Evolutionary conservation across 2,113 vertebrate species (phyloP).

Genomic region (Galeopterus variegatus): DNA sequence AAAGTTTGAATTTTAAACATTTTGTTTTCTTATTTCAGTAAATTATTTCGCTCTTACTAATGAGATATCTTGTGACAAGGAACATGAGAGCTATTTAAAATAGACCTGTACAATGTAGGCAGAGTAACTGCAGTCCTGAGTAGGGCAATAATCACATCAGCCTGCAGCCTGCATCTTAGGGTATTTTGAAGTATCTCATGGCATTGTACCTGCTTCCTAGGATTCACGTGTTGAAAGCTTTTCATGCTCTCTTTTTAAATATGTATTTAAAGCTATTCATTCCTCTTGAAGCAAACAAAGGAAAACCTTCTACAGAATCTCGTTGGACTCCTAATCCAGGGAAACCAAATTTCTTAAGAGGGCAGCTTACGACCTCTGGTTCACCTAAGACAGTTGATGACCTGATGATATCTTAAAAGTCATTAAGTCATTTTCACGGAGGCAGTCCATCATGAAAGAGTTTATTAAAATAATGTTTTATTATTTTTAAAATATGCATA

Average conservation of each 20-base stretch:
- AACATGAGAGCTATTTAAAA: conserved; percentile 48
- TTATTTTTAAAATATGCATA: background rate
- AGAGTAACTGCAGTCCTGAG: conserved; percentile 62
- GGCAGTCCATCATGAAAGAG: background rate
- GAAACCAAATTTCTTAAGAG: conserved; percentile 40
- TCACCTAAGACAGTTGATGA: background rate
- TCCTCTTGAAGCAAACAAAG: conserved; percentile 53
- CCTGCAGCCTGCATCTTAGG: background rate
- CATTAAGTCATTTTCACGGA: background rate
- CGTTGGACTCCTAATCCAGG: background rate
- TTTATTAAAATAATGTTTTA: conserved; percentile 49
- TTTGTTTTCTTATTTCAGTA: conserved; percentile 62
- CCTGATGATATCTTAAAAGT: conserved; percentile 25
- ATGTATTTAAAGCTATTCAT: conserved; percentile 64
- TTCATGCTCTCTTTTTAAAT: conserved; percentile 66
- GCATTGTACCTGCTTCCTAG: conserved; percentile 45
- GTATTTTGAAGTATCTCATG: conserved; percentile 58
- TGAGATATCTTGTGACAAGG: conserved; percentile 52
- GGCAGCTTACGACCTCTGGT: background rate
- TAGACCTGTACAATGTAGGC: conserved; percentile 7
- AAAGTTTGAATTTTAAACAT: conserved; percentile 53
- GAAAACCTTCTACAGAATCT: conserved; percentile 26
- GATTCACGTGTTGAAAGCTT: conserved; percentile 64
- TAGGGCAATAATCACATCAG: conserved; percentile 24
- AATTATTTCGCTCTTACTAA: conserved; percentile 42